These are phyloP conservation scores for Neocrepidodera transversa DNA, from an alignment of 2,888 invertebrate species.

Conservation along the genomic window DNA sequence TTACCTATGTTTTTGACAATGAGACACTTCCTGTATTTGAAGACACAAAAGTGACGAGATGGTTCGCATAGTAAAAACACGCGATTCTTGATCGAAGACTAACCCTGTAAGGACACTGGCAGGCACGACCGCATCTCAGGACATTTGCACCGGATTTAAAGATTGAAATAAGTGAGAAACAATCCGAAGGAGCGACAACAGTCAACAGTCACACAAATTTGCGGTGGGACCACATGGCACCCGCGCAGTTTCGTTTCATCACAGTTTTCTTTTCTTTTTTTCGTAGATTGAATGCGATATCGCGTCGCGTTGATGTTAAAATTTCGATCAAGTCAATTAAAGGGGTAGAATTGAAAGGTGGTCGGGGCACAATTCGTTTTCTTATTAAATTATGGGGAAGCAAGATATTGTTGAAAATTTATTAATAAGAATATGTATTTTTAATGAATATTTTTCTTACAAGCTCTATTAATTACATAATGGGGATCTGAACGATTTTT, in stretches of 20 bases:
- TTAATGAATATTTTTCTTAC: no score
- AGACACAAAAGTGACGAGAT: slow-evolving; percentile 1
- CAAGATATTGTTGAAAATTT: no score
- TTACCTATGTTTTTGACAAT: slow-evolving; percentile 7
- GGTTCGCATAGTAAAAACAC: slow-evolving; percentile 25
- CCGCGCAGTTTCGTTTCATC: background rate
- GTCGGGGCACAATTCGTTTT: no score
- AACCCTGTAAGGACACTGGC: slow-evolving; percentile 49
- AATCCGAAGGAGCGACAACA: slow-evolving; percentile 37
- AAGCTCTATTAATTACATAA: no score
- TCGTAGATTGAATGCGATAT: background rate
- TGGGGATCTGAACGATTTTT: no score
- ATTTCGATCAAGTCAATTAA: no score
- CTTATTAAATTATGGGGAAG: no score
- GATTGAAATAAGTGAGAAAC: slow-evolving; percentile 24
- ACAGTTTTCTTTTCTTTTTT: background rate
- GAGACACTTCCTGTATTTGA: slow-evolving; percentile 1
- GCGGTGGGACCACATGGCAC: slow-evolving; percentile 1
- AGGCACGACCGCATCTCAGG: slow-evolving; percentile 51
- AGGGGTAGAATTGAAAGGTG: no score
- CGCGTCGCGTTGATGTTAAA: background rate
- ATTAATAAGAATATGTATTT: no score
- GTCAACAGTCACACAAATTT: slow-evolving; percentile 36
- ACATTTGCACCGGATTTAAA: slow-evolving; percentile 53
- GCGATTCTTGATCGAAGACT: slow-evolving; percentile 37